phyloP scores from a whole-genome alignment of 2,888 invertebrate species.

The Plemyria rubiginata region DNA sequence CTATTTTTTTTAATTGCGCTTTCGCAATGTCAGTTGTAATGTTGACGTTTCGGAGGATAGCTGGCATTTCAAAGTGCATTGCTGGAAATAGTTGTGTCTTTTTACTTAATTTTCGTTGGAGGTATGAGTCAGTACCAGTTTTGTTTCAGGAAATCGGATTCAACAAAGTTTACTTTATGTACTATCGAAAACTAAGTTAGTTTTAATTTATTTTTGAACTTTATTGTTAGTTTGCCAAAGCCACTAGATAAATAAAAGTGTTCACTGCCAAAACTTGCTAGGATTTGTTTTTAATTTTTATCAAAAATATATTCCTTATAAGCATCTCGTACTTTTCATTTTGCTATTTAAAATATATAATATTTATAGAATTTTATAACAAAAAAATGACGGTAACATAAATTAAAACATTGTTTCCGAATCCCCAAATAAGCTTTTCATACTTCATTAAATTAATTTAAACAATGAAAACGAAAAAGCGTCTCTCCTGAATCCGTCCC shows the following conservation, averaged over 20 bases:
- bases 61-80: slow-evolving; percentile 57
- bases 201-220: background rate
- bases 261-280: too few relatives aligned
- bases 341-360: too few relatives aligned
- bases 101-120: slow-evolving; percentile 26
- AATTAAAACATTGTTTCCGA: too few relatives aligned
- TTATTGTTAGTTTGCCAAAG: background rate
- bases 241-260: background rate
- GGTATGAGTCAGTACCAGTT: slow-evolving; percentile 33
- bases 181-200: background rate
- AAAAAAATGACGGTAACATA: too few relatives aligned
- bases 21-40: slow-evolving; percentile 69
- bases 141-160: slow-evolving; percentile 21
- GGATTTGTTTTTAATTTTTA: too few relatives aligned
- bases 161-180: slow-evolving; percentile 9
- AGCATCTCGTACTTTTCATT: too few relatives aligned
- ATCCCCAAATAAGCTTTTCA: too few relatives aligned
- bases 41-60: slow-evolving; percentile 64
- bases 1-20: slow-evolving; percentile 67
- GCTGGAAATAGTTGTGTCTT: slow-evolving; percentile 48
- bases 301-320: too few relatives aligned
- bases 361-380: too few relatives aligned
- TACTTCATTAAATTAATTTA: background rate
- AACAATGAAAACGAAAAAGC: background rate
- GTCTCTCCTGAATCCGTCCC: slow-evolving; percentile 65